A percentile compares a stretch with the other conserved stretches of the same genome.
These are phyloP conservation scores for Ispidina picta DNA, from an alignment of 2,797 vertebrate species.

Conservation along the genomic window DNA sequence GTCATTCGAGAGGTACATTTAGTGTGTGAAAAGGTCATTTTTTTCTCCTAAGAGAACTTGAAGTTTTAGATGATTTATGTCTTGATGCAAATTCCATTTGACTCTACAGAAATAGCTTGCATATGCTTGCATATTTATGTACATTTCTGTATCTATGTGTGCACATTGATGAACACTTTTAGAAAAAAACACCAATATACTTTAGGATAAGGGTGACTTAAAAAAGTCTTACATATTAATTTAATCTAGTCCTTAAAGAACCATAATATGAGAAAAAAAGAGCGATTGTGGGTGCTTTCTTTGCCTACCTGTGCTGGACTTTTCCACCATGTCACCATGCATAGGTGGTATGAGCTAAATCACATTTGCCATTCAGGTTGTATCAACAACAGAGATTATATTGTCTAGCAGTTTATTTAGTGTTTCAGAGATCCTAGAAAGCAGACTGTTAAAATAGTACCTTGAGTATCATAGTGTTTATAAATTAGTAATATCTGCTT, in stretches of 20 bases:
- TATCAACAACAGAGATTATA: neutral
- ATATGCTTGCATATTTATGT: neutral
- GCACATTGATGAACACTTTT: neutral
- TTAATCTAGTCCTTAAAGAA: neutral
- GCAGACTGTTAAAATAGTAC: neutral
- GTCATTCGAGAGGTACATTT: slow-evolving; percentile 49
- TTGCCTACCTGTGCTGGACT: neutral
- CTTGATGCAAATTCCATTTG: slow-evolving; percentile 25
- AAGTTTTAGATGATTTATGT: slow-evolving; percentile 10
- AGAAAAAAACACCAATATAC: neutral
- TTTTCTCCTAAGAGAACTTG: neutral
- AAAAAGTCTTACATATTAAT: neutral
- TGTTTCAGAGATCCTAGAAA: neutral
- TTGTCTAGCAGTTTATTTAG: neutral
- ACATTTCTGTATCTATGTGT: fast-evolving
- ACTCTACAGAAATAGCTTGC: neutral
- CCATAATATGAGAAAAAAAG: neutral
- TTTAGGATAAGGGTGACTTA: neutral
- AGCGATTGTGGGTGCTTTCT: neutral
- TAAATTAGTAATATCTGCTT: neutral
- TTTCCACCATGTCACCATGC: neutral
- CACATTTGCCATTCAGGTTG: neutral
- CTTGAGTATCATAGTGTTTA: neutral
- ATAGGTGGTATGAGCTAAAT: neutral
- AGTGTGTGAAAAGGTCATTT: slow-evolving; percentile 58